Conservation (phyloP, 2,113 vertebrate genomes). For the Urocynchramus pylzowi region DNA sequence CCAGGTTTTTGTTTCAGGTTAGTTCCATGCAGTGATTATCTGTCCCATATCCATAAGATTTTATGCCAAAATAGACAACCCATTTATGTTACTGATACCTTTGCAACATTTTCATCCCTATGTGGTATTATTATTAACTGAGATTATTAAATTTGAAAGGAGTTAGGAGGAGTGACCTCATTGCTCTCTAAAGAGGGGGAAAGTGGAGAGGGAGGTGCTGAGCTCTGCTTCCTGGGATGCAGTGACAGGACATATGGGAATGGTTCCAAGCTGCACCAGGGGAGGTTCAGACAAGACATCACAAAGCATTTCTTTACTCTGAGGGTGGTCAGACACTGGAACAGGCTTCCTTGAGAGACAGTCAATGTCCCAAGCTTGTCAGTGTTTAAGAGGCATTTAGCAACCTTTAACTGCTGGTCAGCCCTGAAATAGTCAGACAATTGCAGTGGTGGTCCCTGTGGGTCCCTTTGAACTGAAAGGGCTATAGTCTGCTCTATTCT, state of each 20-base stretch:
- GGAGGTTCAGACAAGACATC: neutral
- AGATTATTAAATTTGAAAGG: neutral
- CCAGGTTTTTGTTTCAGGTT: neutral
- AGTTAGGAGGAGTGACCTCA: neutral
- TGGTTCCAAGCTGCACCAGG: neutral
- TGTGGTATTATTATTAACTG: neutral
- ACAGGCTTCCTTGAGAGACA: neutral
- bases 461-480: neutral
- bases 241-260: neutral
- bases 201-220: neutral
- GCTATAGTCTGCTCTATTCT: accelerated
- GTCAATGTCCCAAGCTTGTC: accelerated
- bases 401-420: neutral
- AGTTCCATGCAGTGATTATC: neutral
- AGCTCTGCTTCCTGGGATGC: neutral
- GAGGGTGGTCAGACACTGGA: neutral
- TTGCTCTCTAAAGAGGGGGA: neutral
- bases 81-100: neutral
- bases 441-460: neutral
- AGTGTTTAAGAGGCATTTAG: neutral
- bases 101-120: neutral
- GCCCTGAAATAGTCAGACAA: neutral
- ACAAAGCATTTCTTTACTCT: neutral
- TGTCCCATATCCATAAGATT: neutral
- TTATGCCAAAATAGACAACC: neutral